Evolutionary conservation across 2,888 invertebrate genomes (phyloP), one percentile per base, ranked within the genome.

Genomic region (Cosmopolites sordidus): DNA sequence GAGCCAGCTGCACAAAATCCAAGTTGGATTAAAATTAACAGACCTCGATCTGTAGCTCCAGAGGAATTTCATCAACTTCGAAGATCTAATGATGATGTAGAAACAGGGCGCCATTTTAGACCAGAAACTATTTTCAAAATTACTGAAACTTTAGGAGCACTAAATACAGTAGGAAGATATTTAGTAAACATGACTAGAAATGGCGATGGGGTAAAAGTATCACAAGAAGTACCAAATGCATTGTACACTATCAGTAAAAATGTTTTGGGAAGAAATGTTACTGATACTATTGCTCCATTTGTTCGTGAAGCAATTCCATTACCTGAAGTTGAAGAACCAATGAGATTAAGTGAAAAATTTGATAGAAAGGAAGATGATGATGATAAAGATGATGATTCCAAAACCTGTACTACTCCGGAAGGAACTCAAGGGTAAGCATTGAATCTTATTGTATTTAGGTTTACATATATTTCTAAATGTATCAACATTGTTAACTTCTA

Each of bases 141-240:
- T 56, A 78, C 80, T 1, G 83, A 83, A 69, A 83, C 83, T 1
- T 69, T 83, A 2, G 58, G 91, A 27, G 92, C 92, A 2, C 78
- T 92, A 12, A 92, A 92, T 62, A 90, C 91, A 1, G 87, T 92
- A 0, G 92, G 92, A 0, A 83, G 86, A 68, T 89, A 89, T 68
- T 78, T 92, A 60, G 89, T 92, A 0, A 90, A 90, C 65, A 88
- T 89, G 79, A 90, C 86, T 0, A 73, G 83, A 6, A 71, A 72
- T 14, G 76, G 61, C 22, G 70, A 68, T 47, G 62, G 78, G 47
- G 59, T 62, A 18, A 64, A 66, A 50, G 57, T 69, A 44, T 73
- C 78, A 2, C 77, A 80, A 58, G 81, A 81, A 61, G 72, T 89
- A 22, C 87, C 89, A 11, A 81, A 83, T 61, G 89, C 89, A 2